Base-by-base conservation (phyloP, 2,113 vertebrate species). In the Corydoras sp. region DNA sequence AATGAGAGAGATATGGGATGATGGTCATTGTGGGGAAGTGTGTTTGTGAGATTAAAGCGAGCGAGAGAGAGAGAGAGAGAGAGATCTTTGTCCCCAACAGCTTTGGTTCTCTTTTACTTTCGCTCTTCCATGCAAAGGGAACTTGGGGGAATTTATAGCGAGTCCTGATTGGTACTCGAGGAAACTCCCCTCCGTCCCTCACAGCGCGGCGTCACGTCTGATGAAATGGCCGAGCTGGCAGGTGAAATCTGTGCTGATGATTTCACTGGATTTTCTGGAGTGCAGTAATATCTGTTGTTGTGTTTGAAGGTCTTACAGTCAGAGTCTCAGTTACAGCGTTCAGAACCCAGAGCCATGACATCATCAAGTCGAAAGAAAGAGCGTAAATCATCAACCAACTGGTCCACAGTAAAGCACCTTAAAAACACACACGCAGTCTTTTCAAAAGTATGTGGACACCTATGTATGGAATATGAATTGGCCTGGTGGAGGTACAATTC, bases 51-150 rank as follows among this genome's bases (percentile, higher is more conserved):
- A 9, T 60, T 32, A 18, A 9, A 10, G 6, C 7, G 56, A 50
- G 58, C n/a, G n/a, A 12, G 15, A 10, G 54, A 56, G 54, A 49
- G 53, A n/a, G 15, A 9, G 4, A 59, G 30, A 15, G 30, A 18
- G 30, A 30, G 9, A 29, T 59, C 24, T 59, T 9, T 49, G 29
- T 8, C 18, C 58, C 31, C 53, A 31, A 24, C 9, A 48, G 32
- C 29, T 78, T 49, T 15, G 74, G 18, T 24, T 58, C 35, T 43
- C 73, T 72, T 75, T 73, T 68, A 3, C 74, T 73, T 76, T 70
- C 35, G 43, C 14, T 70, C 31, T 66, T 9, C 14, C 13, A 10
- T 53, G 71, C 8, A 60, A 5, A 7, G 58, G 65, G 31, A 76
- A 67, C 51, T 65, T 53, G 2, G 50, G 74, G 77, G 74, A 76